Percentiles rank a stretch among this genome's conserved stretches.
These are phyloP conservation scores for Sturmia bella DNA, from an alignment of 2,888 invertebrate species.

Conservation along the genomic window DNA sequence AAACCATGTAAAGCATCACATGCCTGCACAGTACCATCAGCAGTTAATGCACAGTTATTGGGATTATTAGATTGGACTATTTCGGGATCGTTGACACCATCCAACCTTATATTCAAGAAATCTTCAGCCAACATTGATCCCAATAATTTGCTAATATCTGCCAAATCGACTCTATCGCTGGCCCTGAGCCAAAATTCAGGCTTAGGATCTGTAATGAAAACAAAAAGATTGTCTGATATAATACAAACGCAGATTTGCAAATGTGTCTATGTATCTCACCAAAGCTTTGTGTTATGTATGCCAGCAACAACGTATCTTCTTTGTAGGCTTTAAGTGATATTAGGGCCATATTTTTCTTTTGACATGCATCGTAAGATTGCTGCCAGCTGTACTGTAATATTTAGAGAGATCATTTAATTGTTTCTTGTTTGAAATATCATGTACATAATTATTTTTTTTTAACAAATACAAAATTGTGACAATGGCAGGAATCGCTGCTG, in stretches of 20 bases:
- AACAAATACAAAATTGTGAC: too few relatives aligned
- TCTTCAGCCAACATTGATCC: constrained; percentile 22
- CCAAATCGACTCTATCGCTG: constrained; percentile 42
- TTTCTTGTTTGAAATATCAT: too few relatives aligned
- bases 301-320: constrained; percentile 32
- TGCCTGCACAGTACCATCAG: constrained; percentile 45
- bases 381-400: constrained; percentile 53
- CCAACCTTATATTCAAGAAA: constrained; percentile 48
- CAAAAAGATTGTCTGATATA: not conserved
- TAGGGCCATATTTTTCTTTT: constrained; percentile 43
- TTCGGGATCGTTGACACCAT: constrained; percentile 28
- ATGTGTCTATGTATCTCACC: constrained; percentile 14
- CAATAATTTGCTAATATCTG: constrained; percentile 45
- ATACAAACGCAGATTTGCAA: not conserved
- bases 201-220: constrained; percentile 23
- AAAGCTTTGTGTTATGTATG: constrained; percentile 41
- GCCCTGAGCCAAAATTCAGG: constrained; percentile 63
- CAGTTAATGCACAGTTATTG: constrained; percentile 51
- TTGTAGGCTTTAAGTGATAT: constrained; percentile 42
- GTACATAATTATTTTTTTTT: too few relatives aligned
- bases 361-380: constrained; percentile 55
- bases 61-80: constrained; percentile 47
- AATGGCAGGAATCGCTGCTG: too few relatives aligned
- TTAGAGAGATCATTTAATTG: not conserved
- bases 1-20: constrained; percentile 56